Evolutionary conservation across 37 sponge, comb jelly and placozoan genomes (phyloP).

Genomic region (Diacarnus erythraeanus): DNA sequence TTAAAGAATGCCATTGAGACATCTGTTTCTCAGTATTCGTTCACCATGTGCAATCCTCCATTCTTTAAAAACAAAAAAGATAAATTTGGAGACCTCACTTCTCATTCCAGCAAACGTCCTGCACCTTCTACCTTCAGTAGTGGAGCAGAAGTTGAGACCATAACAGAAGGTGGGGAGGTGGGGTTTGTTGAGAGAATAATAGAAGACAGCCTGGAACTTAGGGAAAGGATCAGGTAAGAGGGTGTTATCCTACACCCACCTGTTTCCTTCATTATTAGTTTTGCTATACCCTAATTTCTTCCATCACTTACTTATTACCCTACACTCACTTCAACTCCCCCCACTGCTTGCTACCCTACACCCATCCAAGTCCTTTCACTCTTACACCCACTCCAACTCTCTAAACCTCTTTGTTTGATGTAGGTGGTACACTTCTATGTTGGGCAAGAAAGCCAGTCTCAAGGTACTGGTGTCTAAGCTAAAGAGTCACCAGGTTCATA

Average conservation of each 20-base stretch:
- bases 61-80: slow-evolving; percentile 65
- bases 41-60: slow-evolving; percentile 99
- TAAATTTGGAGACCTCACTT: background rate
- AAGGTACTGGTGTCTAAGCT: slow-evolving; percentile 43
- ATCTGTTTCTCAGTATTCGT: slow-evolving; percentile 47
- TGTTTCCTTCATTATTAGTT: too few species aligned
- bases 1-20: slow-evolving; percentile 42
- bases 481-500: slow-evolving; percentile 60
- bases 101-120: slow-evolving; percentile 33
- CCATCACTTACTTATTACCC: too few species aligned
- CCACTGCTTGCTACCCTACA: too few species aligned
- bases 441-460: slow-evolving; percentile 91
- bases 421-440: slow-evolving; percentile 94
- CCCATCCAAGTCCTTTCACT: too few species aligned
- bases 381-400: too few species aligned
- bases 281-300: too few species aligned
- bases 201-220: slow-evolving; percentile 77
- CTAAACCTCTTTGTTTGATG: too few species aligned
- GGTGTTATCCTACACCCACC: too few species aligned
- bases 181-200: slow-evolving; percentile 83
- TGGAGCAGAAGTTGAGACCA: slow-evolving; percentile 60
- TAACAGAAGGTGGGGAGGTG: slow-evolving; percentile 92
- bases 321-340: too few species aligned
- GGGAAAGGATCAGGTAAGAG: slow-evolving; percentile 61
- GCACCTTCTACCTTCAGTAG: slow-evolving; percentile 41